Evolutionary conservation across 1,140 invertebrate genomes (phyloP), one percentile per base, ranked within the genome.

Genomic region (Aphaenogaster rudis): DNA sequence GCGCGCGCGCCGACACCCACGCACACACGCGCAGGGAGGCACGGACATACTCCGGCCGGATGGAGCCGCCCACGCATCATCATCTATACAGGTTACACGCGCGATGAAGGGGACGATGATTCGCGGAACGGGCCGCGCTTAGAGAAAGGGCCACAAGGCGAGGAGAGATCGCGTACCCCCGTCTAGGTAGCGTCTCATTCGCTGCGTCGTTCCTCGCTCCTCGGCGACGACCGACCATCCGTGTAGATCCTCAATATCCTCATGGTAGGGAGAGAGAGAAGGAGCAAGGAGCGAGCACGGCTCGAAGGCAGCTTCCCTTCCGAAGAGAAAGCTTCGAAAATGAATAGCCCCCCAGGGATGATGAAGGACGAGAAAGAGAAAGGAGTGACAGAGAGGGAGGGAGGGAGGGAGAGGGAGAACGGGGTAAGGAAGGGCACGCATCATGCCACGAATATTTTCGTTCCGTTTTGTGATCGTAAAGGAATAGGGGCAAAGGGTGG

Each of bases 11-110:
- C 8, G 5, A 36, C 11, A 48, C 61, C 17, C 67, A 71, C 72
- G 2, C 36, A 69, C 64, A 54, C 39, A 13, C 21, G 21, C 28
- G 42, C 42, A 33, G 6, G 4, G 5, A 69, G 42, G 42, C 42
- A 69, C 36, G 15, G 36, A 50, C n/a, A 7, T 39, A 66, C n/a
- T n/a, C 61, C 42, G 76, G 13, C 59, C 61, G 63, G 78, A 61
- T 90, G 77, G 81, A 85, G 87, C 90, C 90, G 87, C 90, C 90
- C 89, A 91, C 90, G 82, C 90, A 86, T 91, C 88, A 78, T 91
- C 87, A 86, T 87, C 77, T 88, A 61, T 84, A 91, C 89, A 90
- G 72, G 57, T 80, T 79, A 57, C 13, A 61, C 63, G 50, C 52
- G 59, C 67, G 79, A 77, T 72, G 74, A 67, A 90, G 42, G 69